phyloP scores from a whole-genome alignment of 2,113 vertebrate genomes.

The Athene cunicularia region DNA sequence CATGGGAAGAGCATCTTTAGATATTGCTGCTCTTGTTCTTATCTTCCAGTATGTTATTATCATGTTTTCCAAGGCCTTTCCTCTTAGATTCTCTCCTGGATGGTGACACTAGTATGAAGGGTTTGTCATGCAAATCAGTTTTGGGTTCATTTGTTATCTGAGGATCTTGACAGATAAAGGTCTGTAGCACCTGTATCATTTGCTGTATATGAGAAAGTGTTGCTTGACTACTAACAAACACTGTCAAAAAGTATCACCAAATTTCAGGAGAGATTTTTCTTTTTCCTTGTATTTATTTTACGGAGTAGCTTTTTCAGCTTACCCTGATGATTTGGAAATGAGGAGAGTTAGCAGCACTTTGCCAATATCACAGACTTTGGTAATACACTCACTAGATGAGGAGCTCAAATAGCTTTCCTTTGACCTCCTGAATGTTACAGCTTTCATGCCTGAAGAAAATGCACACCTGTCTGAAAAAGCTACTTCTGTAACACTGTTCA shows the following conservation, averaged over 20 bases:
- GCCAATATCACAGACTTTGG: background rate
- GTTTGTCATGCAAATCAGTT: background rate
- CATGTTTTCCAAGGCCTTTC: background rate
- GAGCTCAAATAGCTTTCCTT: background rate
- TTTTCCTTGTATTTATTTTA: background rate
- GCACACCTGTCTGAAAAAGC: background rate
- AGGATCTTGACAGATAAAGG: background rate
- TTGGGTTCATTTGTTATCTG: background rate
- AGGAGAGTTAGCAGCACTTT: background rate
- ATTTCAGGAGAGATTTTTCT: background rate
- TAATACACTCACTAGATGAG: background rate
- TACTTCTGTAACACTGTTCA: background rate
- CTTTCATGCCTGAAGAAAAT: background rate
- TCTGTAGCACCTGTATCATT: background rate
- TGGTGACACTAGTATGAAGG: background rate
- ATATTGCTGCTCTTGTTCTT: background rate
- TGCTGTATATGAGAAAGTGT: background rate
- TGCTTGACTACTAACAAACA: background rate
- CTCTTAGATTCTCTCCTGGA: background rate
- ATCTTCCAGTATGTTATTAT: background rate
- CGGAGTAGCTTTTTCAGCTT: background rate
- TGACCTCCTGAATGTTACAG: background rate
- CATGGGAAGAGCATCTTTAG: background rate
- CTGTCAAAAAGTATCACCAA: background rate
- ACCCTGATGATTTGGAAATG: background rate